These are phyloP conservation scores for Callorhinus ursinus DNA, from an alignment of 2,113 vertebrate species.

Conservation along the genomic window DNA sequence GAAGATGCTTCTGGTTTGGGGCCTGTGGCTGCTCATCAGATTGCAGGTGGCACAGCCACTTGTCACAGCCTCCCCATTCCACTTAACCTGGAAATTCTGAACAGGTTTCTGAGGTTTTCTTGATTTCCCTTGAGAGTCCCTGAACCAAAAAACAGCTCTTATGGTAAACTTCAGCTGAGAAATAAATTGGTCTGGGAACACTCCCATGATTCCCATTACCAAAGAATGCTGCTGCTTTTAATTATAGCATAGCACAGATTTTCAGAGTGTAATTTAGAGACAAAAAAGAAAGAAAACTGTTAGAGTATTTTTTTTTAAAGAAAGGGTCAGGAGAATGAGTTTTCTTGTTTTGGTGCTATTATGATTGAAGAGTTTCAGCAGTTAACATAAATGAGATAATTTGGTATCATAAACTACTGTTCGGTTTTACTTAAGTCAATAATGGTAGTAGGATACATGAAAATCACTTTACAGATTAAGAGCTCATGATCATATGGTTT, in stretches of 20 bases:
- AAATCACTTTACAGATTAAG: not conserved
- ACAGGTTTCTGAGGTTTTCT: conserved; percentile 36
- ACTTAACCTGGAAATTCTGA: conserved; percentile 61
- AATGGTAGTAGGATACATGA: not conserved
- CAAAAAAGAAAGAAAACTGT: not conserved
- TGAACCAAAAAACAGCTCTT: conserved; percentile 50
- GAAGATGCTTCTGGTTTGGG: not conserved
- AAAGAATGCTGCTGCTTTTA: conserved; percentile 59
- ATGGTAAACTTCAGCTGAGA: conserved; percentile 58
- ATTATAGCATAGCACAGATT: conserved; percentile 69
- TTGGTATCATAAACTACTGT: not conserved
- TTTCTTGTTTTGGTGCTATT: not conserved
- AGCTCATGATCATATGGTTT: not conserved
- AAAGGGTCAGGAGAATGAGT: not conserved
- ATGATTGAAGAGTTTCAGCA: not conserved
- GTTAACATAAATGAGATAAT: not conserved
- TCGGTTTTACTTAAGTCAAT: not conserved
- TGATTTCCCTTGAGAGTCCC: conserved; percentile 65
- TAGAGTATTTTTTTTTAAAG: not conserved
- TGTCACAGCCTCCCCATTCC: not conserved
- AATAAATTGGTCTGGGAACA: conserved; percentile 68
- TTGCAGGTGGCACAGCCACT: not conserved
- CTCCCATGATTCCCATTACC: conserved; percentile 55
- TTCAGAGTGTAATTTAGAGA: conserved; percentile 59
- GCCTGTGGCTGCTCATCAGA: not conserved